Conservation (phyloP, 2,113 vertebrate genomes). For the Thymallus thymallus region DNA sequence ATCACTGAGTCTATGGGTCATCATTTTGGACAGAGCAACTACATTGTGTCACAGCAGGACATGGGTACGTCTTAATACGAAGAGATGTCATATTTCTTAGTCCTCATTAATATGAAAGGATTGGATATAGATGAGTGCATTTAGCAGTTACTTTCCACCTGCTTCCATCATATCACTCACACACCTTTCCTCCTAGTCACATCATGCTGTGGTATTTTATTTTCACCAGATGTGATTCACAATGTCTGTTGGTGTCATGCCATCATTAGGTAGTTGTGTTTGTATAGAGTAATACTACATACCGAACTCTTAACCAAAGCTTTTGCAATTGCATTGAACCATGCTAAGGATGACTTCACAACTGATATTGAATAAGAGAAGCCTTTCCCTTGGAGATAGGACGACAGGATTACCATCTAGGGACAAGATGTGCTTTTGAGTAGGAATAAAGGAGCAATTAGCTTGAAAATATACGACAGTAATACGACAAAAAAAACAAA, state of each 20-base stretch:
- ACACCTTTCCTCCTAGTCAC: not conserved
- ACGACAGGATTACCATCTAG: slow-evolving; percentile 18
- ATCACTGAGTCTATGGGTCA: too few relatives aligned
- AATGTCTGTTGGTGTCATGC: too few relatives aligned
- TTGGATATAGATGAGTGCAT: too few relatives aligned
- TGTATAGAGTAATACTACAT: not conserved
- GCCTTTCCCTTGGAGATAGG: not conserved
- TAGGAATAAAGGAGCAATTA: slow-evolving; percentile 34
- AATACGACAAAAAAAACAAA: slow-evolving; percentile 19
- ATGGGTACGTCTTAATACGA: too few relatives aligned
- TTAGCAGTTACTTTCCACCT: not conserved
- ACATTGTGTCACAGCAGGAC: too few relatives aligned
- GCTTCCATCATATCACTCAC: not conserved
- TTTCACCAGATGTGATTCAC: not conserved
- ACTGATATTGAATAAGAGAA: not conserved
- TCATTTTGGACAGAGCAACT: too few relatives aligned
- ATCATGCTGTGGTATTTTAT: not conserved
- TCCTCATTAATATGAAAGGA: too few relatives aligned
- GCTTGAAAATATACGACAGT: not conserved
- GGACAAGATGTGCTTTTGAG: slow-evolving; percentile 45
- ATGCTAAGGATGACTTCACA: too few relatives aligned
- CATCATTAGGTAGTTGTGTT: too few relatives aligned
- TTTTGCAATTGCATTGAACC: not conserved
- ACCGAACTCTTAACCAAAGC: not conserved
- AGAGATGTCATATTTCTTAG: too few relatives aligned